Base-by-base conservation (phyloP, 2,888 invertebrate species). In the Sericinus montela region DNA sequence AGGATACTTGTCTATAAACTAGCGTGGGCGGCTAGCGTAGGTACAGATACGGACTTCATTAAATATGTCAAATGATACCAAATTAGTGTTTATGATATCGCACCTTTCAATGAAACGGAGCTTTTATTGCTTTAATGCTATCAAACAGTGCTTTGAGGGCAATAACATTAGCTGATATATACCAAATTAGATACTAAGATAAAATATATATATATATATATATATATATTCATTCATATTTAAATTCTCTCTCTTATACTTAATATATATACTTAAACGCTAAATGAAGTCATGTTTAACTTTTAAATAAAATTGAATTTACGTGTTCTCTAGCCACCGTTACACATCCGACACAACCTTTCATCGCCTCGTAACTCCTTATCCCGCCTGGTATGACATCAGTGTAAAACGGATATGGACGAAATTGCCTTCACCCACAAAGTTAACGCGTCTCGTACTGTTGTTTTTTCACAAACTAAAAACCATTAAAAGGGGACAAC, bases 341-440 rank as follows among this genome's bases (percentile, higher is more conserved):
- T 49, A 51, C 48, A 42, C 37, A 45, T 44, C 34, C 47, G 45
- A 45, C 49, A 57, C 58, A 51, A 62, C 55, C 61, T 64, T 59
- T 65, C 63, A 53, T 70, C 67, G 63, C 65, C 60, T 67, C 65
- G 52, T 69, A 69, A 69, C 67, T 68, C 65, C 70, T 75, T 77
- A 77, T 78, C 79, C 73, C 70, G 69, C 57, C 63, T 32, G 32
- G 69, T 56, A 77, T 87, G 87, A 87, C 85, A 75, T 87, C 87
- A 87, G 60, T 60, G 44, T 52, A 52, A 36, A 61, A 55, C 74
- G 65, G 74, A 82, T 82, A 80, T 75, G 80, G 83, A 72, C 72
- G 78, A 81, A 84, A 81, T 84, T 79, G 72, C 76, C 80, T 78
- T 85, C 83, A 82, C 85, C 83, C 85, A 85, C 84, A 65, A 63